Conservation (phyloP, 1,140 invertebrate species). For the Drosophila melanica region DNA sequence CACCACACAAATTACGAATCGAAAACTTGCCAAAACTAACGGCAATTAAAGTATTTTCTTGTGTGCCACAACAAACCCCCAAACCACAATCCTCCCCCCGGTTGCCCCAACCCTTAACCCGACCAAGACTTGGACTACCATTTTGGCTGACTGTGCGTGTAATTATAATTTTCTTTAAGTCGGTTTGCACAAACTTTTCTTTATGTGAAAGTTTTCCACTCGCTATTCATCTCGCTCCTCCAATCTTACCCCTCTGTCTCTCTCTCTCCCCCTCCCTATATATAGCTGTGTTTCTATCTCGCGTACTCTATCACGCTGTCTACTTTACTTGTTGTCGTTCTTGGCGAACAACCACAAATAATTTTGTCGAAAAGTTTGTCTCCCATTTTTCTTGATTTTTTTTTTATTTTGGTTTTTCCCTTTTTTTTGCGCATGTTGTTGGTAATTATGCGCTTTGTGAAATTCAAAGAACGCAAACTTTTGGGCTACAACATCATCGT, state of each 20-base stretch:
- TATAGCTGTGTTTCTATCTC: background rate
- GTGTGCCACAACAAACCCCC: constrained; percentile 23
- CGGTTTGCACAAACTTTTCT: constrained; percentile 79
- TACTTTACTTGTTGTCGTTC: constrained; percentile 48
- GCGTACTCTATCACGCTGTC: constrained; percentile 10
- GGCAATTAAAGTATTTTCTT: constrained; percentile 80
- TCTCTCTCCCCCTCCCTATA: constrained; percentile 8
- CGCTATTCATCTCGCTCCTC: constrained; percentile 29
- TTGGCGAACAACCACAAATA: constrained; percentile 68
- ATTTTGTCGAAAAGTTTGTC: constrained; percentile 78
- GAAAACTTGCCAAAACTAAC: constrained; percentile 77
- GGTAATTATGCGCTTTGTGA: constrained; percentile 81
- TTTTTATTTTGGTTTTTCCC: constrained; percentile 17
- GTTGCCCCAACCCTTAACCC: constrained; percentile 20
- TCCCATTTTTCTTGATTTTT: constrained; percentile 31
- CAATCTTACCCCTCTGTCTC: background rate
- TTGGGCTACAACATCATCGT: constrained; percentile 63
- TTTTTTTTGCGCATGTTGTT: constrained; percentile 64
- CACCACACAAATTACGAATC: constrained; percentile 71
- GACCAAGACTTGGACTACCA: constrained; percentile 52
- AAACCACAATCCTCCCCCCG: background rate
- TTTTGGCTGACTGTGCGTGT: constrained; percentile 81
- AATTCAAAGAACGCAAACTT: constrained; percentile 68
- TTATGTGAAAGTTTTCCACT: constrained; percentile 74
- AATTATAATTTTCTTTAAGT: constrained; percentile 83